These are phyloP conservation scores for Erpobdella octoculata DNA, from an alignment of 2,888 invertebrate genomes.

Conservation along the genomic window DNA sequence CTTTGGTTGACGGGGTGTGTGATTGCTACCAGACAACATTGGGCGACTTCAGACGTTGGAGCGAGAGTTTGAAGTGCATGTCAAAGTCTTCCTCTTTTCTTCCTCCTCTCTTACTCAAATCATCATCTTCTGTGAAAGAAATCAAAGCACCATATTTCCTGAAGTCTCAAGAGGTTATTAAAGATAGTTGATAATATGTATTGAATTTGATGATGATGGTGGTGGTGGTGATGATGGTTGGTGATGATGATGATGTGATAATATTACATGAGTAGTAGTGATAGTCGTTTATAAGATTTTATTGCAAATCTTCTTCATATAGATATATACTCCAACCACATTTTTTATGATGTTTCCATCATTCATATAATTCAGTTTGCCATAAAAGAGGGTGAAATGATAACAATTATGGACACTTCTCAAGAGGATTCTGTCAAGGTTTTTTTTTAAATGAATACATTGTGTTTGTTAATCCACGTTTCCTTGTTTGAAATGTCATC, in stretches of 20 bases:
- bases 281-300: too few species aligned
- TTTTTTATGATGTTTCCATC: too few species aligned
- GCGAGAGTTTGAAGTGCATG: background rate
- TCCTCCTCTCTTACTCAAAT: background rate
- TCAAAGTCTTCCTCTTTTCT: background rate
- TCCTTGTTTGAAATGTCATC: too few species aligned
- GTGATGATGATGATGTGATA: background rate
- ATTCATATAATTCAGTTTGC: background rate
- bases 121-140: background rate
- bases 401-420: background rate
- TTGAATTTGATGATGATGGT: background rate
- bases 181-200: background rate
- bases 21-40: slow-evolving; percentile 3
- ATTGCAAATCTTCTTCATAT: too few species aligned
- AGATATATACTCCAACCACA: too few species aligned
- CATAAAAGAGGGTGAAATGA: slow-evolving; percentile 16
- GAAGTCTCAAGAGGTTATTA: slow-evolving; percentile 8
- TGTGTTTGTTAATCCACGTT: too few species aligned
- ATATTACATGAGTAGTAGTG: too few species aligned
- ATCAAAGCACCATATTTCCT: slow-evolving; percentile 24
- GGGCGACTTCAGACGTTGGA: background rate
- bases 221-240: background rate
- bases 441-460: too few species aligned
- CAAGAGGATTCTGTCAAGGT: slow-evolving; percentile 10
- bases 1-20: background rate